Conservation (phyloP, 2,797 vertebrate species). For the Phoeniculus purpureus region DNA sequence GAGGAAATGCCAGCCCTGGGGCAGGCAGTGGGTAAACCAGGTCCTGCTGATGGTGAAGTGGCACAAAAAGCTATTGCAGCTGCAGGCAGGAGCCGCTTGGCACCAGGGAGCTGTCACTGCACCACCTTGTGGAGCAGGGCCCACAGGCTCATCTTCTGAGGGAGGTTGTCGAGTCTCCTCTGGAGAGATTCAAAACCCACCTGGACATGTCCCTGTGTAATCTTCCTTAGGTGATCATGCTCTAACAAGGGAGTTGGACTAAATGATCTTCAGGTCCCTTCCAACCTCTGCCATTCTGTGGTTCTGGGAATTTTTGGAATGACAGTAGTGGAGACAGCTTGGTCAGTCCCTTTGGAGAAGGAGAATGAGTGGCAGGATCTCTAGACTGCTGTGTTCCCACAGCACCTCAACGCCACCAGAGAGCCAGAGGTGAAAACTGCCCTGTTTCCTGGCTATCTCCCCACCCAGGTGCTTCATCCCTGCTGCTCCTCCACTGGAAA, state of each 20-base stretch:
- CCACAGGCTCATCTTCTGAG: not conserved
- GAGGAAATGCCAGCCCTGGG: not conserved
- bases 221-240: too few relatives aligned
- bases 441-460: not conserved
- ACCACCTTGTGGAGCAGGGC: not conserved
- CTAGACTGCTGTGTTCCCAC: fast-evolving
- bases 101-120: not conserved
- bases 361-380: not conserved
- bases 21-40: not conserved
- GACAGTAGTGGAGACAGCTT: not conserved
- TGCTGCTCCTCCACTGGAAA: not conserved
- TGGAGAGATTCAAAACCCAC: too few relatives aligned
- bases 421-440: not conserved
- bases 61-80: not conserved
- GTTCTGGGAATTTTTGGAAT: not conserved
- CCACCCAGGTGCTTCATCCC: fast-evolving
- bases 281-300: too few relatives aligned
- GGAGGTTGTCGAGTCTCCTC: not conserved
- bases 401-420: not conserved
- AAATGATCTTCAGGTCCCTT: too few relatives aligned
- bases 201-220: too few relatives aligned
- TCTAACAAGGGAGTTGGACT: too few relatives aligned
- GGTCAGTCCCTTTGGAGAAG: not conserved
- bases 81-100: not conserved
- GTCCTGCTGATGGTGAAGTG: fast-evolving